Evolutionary conservation across 2,888 invertebrate genomes (phyloP).

Genomic region (Dysmachus trigonus): DNA sequence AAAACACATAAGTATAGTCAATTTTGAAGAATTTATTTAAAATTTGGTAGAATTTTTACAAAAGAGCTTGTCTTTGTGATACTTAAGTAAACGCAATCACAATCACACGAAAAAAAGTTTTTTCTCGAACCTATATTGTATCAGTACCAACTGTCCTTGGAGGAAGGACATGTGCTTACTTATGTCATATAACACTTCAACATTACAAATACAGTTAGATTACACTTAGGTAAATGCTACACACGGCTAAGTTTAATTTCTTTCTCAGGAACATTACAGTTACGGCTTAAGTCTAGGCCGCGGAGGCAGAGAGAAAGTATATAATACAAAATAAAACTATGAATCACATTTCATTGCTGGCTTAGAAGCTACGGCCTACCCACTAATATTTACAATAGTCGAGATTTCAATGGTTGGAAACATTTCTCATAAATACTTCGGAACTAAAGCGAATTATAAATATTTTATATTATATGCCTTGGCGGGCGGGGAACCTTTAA

Average conservation of each 20-base stretch:
- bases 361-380: background rate
- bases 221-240: constrained; percentile 23
- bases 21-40: constrained; percentile 28
- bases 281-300: constrained; percentile 10
- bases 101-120: constrained; percentile 3
- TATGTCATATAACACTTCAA: background rate
- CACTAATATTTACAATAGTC: constrained; percentile 9
- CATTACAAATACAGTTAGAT: background rate
- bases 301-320: constrained; percentile 30
- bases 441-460: constrained; percentile 26
- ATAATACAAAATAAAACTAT: constrained; percentile 38
- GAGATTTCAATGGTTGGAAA: background rate
- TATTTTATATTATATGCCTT: background rate
- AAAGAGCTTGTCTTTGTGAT: constrained; percentile 15
- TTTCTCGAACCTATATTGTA: constrained; percentile 4
- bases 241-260: constrained; percentile 4
- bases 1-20: background rate
- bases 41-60: constrained; percentile 1
- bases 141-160: constrained; percentile 15
- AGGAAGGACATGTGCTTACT: constrained; percentile 10
- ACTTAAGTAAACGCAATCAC: constrained; percentile 32
- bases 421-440: constrained; percentile 26
- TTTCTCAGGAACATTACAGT: constrained; percentile 27
- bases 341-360: constrained; percentile 35
- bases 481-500: background rate